A percentile compares a stretch with the other conserved stretches of the same genome.
These are phyloP conservation scores for Drosophila yakuba DNA, from an alignment of 1,140 invertebrate genomes.

Conservation along the genomic window DNA sequence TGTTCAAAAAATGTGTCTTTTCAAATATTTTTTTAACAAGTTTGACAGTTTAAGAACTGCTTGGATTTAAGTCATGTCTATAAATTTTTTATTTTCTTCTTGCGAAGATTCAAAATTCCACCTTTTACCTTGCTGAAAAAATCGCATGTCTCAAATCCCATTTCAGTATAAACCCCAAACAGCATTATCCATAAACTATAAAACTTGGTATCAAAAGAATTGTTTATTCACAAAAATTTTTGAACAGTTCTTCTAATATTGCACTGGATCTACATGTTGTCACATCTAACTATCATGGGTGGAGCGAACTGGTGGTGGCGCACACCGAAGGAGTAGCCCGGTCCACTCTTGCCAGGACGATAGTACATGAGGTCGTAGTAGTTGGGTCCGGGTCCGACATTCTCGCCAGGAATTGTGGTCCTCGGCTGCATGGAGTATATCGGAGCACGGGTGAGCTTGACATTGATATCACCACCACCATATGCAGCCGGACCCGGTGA, in stretches of 20 bases:
- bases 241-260: conserved; percentile 65
- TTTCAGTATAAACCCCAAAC: no score
- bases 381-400: conserved; percentile 84
- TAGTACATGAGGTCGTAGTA: conserved; percentile 80
- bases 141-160: no score
- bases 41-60: no score
- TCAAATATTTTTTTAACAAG: no score
- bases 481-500: conserved; percentile 88
- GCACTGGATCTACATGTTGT: conserved; percentile 71
- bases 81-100: no score
- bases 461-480: conserved; percentile 68
- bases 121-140: no score
- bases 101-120: no score
- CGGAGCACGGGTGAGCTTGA: conserved; percentile 73
- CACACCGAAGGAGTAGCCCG: conserved; percentile 72
- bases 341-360: conserved; percentile 66
- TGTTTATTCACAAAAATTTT: conserved; percentile 46
- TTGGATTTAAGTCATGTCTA: no score
- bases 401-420: conserved; percentile 16
- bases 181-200: neutral
- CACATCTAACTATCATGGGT: conserved; percentile 82
- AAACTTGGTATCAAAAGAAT: neutral
- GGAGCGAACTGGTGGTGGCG: conserved; percentile 70
- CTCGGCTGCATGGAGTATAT: conserved; percentile 83
- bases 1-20: no score